phyloP scores from a whole-genome alignment of 2,888 invertebrate genomes.

The Frankliniella fusca region DNA sequence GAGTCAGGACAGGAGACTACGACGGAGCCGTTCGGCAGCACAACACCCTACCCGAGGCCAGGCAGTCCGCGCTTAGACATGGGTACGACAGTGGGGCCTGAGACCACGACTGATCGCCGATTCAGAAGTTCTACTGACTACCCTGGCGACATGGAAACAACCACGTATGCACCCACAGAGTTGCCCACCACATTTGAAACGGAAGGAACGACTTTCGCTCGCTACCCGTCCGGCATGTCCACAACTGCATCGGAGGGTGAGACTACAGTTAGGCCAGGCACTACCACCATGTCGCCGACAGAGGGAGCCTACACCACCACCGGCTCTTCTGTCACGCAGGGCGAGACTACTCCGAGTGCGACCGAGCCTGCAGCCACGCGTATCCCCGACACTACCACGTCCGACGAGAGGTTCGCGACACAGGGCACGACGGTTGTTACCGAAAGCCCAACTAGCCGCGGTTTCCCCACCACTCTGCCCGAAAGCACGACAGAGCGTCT shows the following conservation, averaged over 20 bases:
- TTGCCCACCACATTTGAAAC: neutral
- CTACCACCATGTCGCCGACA: too few species aligned
- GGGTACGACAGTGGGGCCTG: neutral
- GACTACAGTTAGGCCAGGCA: too few species aligned
- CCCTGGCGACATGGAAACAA: neutral
- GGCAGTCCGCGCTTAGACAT: neutral
- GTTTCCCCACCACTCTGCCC: neutral
- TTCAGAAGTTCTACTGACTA: neutral
- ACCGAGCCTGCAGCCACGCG: too few species aligned
- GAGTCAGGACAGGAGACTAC: neutral
- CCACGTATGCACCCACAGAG: neutral
- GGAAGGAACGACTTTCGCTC: neutral
- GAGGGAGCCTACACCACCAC: too few species aligned
- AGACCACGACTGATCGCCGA: neutral
- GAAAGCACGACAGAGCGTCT: neutral
- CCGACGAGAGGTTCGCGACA: too few species aligned
- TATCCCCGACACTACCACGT: too few species aligned
- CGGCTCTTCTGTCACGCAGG: too few species aligned
- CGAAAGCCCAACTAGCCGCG: neutral
- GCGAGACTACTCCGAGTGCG: too few species aligned
- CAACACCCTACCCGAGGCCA: neutral
- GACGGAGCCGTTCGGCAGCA: neutral
- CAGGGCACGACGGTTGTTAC: too few species aligned
- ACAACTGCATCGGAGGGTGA: too few species aligned
- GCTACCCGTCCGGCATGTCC: too few species aligned